These are phyloP conservation scores for Campaea margaritaria DNA, from an alignment of 2,888 invertebrate species.

Conservation along the genomic window DNA sequence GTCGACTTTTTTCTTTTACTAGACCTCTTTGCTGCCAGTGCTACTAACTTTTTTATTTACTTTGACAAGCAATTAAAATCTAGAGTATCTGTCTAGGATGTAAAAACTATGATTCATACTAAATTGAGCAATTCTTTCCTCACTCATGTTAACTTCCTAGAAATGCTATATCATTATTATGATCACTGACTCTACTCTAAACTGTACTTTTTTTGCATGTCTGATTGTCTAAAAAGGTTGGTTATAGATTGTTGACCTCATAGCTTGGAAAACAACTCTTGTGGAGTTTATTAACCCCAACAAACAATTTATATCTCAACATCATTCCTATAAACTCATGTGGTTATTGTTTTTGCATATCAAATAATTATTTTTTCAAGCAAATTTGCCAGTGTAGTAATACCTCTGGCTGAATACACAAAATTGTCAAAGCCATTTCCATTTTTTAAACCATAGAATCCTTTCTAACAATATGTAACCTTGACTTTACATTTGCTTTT, in stretches of 20 bases:
- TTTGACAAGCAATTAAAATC: too few species aligned
- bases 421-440: too few species aligned
- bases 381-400: too few species aligned
- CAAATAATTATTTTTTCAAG: too few species aligned
- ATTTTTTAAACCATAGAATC: not conserved
- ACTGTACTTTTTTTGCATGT: slow-evolving; percentile 25
- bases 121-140: slow-evolving; percentile 17
- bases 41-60: not conserved
- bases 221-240: slow-evolving; percentile 24
- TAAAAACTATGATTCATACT: slow-evolving; percentile 24
- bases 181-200: slow-evolving; percentile 8
- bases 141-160: slow-evolving; percentile 18
- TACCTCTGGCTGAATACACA: too few species aligned
- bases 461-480: too few species aligned
- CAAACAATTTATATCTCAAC: slow-evolving; percentile 4
- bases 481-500: too few species aligned
- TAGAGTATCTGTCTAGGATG: not conserved
- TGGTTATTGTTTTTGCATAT: not conserved
- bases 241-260: slow-evolving; percentile 39
- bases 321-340: not conserved
- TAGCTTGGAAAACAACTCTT: slow-evolving; percentile 24
- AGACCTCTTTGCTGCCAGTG: slow-evolving; percentile 7
- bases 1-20: slow-evolving; percentile 19
- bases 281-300: slow-evolving; percentile 20
- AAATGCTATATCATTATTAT: slow-evolving; percentile 16